A percentile compares a stretch with the other conserved stretches of the same genome.
Evolutionary conservation across 2,113 vertebrate genomes (phyloP).

Genomic region (Serinus canaria): DNA sequence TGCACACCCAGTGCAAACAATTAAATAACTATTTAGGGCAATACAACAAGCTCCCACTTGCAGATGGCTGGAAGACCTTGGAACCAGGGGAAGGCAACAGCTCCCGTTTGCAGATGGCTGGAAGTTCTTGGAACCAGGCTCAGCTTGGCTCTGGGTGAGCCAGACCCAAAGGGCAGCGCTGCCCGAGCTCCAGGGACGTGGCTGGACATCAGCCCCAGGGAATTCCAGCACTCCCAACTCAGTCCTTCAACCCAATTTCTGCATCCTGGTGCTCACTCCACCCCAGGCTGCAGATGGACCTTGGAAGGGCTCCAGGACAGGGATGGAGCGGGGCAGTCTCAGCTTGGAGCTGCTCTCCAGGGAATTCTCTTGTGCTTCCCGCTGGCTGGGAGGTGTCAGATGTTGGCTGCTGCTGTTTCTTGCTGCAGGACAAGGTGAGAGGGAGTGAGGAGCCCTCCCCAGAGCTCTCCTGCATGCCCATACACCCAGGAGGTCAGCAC

Average conservation of each 20-base stretch:
- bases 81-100: background rate
- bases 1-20: no score
- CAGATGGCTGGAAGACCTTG: background rate
- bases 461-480: background rate
- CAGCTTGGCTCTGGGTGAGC: background rate
- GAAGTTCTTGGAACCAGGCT: background rate
- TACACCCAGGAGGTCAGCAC: background rate
- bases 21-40: no score
- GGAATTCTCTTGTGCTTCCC: rapidly evolving
- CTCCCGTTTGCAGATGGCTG: no score
- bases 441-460: background rate
- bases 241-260: background rate
- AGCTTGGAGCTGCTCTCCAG: background rate
- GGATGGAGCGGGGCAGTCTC: background rate
- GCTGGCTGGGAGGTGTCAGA: background rate
- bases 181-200: rapidly evolving
- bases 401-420: background rate
- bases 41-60: background rate
- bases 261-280: background rate
- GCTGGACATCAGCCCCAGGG: rapidly evolving
- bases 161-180: background rate
- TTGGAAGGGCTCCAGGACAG: background rate
- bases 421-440: background rate
- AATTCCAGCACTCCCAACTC: background rate
- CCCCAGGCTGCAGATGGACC: background rate